phyloP scores from a whole-genome alignment of 2,113 vertebrate genomes.

The Syngnathus typhle region DNA sequence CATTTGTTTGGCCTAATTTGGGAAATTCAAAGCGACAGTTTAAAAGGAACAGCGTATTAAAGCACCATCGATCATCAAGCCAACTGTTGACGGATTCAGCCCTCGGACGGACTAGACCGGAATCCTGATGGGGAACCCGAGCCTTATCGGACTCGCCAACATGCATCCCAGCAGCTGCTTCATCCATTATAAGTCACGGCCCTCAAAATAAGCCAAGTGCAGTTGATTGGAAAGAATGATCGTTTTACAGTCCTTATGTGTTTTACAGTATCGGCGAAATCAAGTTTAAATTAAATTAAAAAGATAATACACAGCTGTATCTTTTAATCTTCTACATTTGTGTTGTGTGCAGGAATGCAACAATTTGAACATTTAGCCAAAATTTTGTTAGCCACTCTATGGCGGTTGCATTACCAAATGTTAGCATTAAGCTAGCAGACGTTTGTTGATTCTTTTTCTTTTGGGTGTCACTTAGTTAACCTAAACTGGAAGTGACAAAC shows the following conservation, averaged over 20 bases:
- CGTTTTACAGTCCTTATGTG: neutral
- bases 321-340: too few relatives aligned
- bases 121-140: constrained; percentile 64
- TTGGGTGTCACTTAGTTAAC: too few relatives aligned
- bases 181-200: constrained; percentile 46
- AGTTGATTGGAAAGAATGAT: neutral
- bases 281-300: too few relatives aligned
- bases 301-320: too few relatives aligned
- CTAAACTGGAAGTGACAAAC: too few relatives aligned
- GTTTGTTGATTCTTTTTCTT: too few relatives aligned
- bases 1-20: constrained; percentile 79
- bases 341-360: too few relatives aligned
- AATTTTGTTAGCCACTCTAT: too few relatives aligned
- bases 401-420: too few relatives aligned
- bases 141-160: constrained; percentile 8
- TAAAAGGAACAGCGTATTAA: constrained; percentile 69
- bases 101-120: constrained; percentile 16
- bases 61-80: constrained; percentile 76
- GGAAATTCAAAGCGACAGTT: constrained; percentile 80
- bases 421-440: too few relatives aligned
- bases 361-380: too few relatives aligned
- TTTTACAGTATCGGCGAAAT: neutral
- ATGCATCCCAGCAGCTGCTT: constrained; percentile 48
- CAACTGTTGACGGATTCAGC: constrained; percentile 68
- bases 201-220: neutral